Conservation (phyloP, 2,113 vertebrate genomes). For the Malaclemys terrapin region DNA sequence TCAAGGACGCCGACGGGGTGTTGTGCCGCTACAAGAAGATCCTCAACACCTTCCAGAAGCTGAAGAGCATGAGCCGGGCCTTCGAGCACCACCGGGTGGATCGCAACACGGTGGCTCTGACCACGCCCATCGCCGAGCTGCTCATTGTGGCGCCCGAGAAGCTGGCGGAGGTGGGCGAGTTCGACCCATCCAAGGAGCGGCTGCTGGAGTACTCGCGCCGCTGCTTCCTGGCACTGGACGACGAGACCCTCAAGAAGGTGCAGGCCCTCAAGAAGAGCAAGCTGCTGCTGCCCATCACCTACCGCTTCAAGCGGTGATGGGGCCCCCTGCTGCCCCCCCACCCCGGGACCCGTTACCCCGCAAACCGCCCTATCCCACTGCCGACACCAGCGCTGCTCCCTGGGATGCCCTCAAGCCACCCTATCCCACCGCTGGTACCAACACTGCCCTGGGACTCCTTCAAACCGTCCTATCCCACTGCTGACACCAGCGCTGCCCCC, state of each 20-base stretch:
- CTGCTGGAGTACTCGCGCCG: conserved; percentile 91
- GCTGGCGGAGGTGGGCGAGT: conserved; percentile 89
- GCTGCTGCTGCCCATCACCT: conserved; percentile 91
- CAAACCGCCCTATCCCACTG: neutral
- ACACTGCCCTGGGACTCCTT: neutral
- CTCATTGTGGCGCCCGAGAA: conserved; percentile 91
- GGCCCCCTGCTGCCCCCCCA: neutral
- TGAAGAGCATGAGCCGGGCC: conserved; percentile 93
- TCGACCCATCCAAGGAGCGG: conserved; percentile 91
- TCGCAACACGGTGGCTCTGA: conserved; percentile 91
- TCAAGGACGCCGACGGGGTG: conserved; percentile 92
- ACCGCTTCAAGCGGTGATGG: conserved; percentile 85
- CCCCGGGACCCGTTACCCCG: neutral
- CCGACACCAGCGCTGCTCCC: neutral
- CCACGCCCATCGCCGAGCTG: conserved; percentile 92
- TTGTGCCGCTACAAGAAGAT: conserved; percentile 94
- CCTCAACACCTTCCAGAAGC: conserved; percentile 90
- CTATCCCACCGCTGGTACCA: neutral
- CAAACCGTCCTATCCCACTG: neutral
- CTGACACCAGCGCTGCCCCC: too few species aligned
- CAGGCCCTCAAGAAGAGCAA: conserved; percentile 93
- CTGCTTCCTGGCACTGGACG: conserved; percentile 89
- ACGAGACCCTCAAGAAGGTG: conserved; percentile 89
- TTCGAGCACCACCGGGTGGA: conserved; percentile 92
- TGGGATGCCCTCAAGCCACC: neutral